phyloP scores from a whole-genome alignment of 2,113 vertebrate genomes.

The Indicator indicator region DNA sequence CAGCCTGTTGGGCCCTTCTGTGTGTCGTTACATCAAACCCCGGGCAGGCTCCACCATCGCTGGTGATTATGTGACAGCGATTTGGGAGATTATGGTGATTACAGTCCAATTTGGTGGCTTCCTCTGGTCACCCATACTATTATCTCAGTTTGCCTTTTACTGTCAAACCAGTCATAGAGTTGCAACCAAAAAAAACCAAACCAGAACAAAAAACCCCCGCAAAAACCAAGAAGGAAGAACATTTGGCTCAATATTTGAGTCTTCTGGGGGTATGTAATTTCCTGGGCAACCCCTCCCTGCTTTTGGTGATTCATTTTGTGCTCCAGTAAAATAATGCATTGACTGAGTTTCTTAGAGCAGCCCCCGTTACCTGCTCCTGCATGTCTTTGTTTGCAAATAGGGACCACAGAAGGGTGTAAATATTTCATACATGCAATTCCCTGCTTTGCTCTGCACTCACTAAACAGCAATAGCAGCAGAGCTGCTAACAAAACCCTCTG shows the following conservation, averaged over 20 bases:
- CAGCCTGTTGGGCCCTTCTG: background rate
- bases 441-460: background rate
- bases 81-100: background rate
- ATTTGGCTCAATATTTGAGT: background rate
- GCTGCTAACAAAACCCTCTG: background rate
- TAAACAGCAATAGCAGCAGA: background rate
- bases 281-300: background rate
- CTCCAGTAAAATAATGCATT: background rate
- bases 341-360: background rate
- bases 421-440: background rate
- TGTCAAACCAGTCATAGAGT: background rate
- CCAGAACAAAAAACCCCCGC: too few species aligned
- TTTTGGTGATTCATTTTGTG: background rate
- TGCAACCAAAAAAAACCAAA: background rate
- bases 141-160: background rate
- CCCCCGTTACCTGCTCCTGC: background rate
- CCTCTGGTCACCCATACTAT: background rate
- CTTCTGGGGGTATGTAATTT: background rate
- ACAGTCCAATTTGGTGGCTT: background rate
- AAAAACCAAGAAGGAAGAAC: background rate
- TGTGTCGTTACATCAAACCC: background rate
- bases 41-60: background rate
- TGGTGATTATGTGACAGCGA: background rate
- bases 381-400: background rate
- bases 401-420: background rate